Conservation (phyloP, 2,113 vertebrate species). For the Monopterus albus region DNA sequence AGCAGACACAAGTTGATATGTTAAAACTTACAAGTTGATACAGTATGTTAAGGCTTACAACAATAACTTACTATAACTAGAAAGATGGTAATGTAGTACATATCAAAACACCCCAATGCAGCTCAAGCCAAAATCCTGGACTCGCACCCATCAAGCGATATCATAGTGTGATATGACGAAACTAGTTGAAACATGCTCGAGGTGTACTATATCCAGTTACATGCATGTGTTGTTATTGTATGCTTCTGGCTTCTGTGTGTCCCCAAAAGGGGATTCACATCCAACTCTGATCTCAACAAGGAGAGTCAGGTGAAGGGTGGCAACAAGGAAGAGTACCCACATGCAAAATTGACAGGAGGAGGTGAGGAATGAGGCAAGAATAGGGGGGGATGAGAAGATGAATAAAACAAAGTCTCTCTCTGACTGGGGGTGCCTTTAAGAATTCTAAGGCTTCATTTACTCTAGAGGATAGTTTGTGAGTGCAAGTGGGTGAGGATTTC, state of each 20-base stretch:
- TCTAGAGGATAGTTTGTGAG: slow-evolving; percentile 71
- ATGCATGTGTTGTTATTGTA: slow-evolving; percentile 56
- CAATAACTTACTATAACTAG: slow-evolving; percentile 11
- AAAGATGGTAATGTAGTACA: not conserved
- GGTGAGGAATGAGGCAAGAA: slow-evolving; percentile 63
- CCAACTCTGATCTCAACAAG: slow-evolving; percentile 62
- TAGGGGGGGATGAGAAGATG: slow-evolving; percentile 68
- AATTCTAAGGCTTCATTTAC: slow-evolving; percentile 83
- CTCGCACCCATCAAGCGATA: slow-evolving; percentile 50
- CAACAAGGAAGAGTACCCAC: slow-evolving; percentile 58
- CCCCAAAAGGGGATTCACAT: slow-evolving; percentile 61
- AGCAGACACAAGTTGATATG: not conserved
- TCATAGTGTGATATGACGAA: slow-evolving; percentile 66
- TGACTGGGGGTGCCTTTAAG: slow-evolving; percentile 79
- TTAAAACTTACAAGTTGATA: too few species aligned
- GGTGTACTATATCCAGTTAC: slow-evolving; percentile 57
- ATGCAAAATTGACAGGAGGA: slow-evolving; percentile 80
- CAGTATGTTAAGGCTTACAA: too few species aligned
- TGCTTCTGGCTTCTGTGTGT: slow-evolving; percentile 17
- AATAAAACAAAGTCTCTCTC: slow-evolving; percentile 81
- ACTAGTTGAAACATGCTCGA: slow-evolving; percentile 69
- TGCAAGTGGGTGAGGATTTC: slow-evolving; percentile 28
- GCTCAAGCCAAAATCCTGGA: slow-evolving; percentile 49
- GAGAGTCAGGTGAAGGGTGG: slow-evolving; percentile 61
- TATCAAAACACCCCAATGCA: slow-evolving; percentile 36